Conservation (phyloP, 1,140 invertebrate genomes). For the Danaus plexippus region DNA sequence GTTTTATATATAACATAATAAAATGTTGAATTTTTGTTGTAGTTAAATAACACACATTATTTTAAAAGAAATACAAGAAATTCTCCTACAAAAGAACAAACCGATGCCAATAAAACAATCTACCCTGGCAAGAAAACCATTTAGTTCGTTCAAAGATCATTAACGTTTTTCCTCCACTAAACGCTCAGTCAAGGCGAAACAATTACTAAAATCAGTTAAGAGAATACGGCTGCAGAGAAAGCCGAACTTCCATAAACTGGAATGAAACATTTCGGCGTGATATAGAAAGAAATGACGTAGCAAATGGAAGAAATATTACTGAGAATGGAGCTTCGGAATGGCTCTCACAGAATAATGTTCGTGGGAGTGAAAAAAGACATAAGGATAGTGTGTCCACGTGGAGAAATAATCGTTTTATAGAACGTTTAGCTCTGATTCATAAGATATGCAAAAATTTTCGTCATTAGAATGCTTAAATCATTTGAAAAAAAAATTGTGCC, state of each 20-base stretch:
- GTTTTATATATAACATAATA: too few relatives aligned
- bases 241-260: constrained; percentile 17
- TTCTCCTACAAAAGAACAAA: constrained; percentile 11
- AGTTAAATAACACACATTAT: too few relatives aligned
- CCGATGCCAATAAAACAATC: constrained; percentile 29
- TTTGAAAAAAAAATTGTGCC: too few relatives aligned
- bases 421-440: constrained; percentile 26
- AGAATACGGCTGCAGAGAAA: constrained; percentile 9
- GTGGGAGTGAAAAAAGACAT: constrained; percentile 46
- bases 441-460: too few relatives aligned
- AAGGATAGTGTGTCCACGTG: constrained; percentile 39
- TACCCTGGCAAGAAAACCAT: constrained; percentile 26
- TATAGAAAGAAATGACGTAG: constrained; percentile 50
- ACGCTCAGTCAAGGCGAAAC: constrained; percentile 27
- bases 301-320: constrained; percentile 55
- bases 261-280: constrained; percentile 32
- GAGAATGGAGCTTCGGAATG: constrained; percentile 39
- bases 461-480: too few relatives aligned
- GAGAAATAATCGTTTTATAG: constrained; percentile 26
- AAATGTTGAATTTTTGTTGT: too few relatives aligned
- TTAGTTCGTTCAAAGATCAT: constrained; percentile 36
- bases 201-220: constrained; percentile 36
- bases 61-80: constrained; percentile 1
- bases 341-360: constrained; percentile 46
- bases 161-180: constrained; percentile 32